These are phyloP conservation scores for Xenentodon cancila DNA, from an alignment of 2,797 vertebrate species.

Conservation along the genomic window DNA sequence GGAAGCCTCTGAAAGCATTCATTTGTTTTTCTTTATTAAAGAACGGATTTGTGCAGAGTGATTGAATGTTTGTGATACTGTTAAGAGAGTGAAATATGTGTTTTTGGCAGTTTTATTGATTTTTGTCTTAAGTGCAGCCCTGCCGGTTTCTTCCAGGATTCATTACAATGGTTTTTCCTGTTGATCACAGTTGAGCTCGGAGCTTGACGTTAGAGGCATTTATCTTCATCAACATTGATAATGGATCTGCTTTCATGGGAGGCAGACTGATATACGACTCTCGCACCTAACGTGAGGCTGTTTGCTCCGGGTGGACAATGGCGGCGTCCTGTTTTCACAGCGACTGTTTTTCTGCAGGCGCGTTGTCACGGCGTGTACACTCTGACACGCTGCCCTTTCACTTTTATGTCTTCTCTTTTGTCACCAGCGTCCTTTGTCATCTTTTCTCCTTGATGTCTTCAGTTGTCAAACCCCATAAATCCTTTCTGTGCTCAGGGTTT, in stretches of 20 bases:
- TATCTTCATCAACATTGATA: slow-evolving; percentile 43
- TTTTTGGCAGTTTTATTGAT: slow-evolving; percentile 55
- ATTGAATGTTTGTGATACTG: slow-evolving; percentile 32
- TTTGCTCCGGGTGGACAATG: slow-evolving; percentile 3
- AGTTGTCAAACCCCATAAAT: not conserved
- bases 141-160: slow-evolving; percentile 18
- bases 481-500: too few species aligned
- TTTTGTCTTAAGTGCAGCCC: slow-evolving; percentile 13
- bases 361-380: slow-evolving; percentile 8
- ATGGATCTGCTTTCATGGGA: slow-evolving; percentile 23
- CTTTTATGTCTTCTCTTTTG: slow-evolving; percentile 5
- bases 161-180: not conserved
- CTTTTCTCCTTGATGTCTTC: not conserved
- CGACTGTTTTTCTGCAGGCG: slow-evolving; percentile 13
- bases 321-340: slow-evolving; percentile 16
- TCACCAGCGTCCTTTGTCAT: slow-evolving; percentile 1
- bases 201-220: slow-evolving; percentile 35
- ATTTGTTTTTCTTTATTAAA: slow-evolving; percentile 15
- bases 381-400: slow-evolving; percentile 9
- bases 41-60: slow-evolving; percentile 13
- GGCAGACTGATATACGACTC: not conserved
- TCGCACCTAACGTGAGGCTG: not conserved
- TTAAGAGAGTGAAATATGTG: slow-evolving; percentile 9
- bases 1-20: slow-evolving; percentile 20
- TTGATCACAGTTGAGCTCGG: slow-evolving; percentile 6